These are phyloP conservation scores for Platyura marginata DNA, from an alignment of 1,140 invertebrate genomes.

Conservation along the genomic window DNA sequence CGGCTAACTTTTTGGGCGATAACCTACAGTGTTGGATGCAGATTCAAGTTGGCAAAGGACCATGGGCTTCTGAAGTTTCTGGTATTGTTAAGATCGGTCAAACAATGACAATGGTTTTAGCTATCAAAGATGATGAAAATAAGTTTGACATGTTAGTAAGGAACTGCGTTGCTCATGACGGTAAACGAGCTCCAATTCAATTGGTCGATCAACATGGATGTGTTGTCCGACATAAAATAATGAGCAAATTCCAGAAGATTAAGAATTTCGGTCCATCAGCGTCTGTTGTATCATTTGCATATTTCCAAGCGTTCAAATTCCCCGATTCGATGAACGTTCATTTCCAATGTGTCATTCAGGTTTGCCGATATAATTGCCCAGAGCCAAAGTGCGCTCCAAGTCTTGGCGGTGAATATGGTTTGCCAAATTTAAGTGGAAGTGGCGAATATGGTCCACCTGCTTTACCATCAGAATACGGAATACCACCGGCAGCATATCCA, in stretches of 20 bases:
- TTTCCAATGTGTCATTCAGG: conserved; percentile 93
- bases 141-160: conserved; percentile 90
- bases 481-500: conserved; percentile 56
- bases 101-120: conserved; percentile 90
- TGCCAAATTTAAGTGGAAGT: conserved; percentile 36
- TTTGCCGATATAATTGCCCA: conserved; percentile 82
- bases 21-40: conserved; percentile 95
- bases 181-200: conserved; percentile 80
- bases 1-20: conserved; percentile 85
- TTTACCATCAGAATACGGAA: conserved; percentile 46
- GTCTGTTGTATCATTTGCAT: conserved; percentile 83
- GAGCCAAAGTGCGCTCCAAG: conserved; percentile 68
- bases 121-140: conserved; percentile 88
- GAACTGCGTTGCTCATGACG: conserved; percentile 87
- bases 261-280: conserved; percentile 89
- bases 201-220: conserved; percentile 83
- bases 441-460: conserved; percentile 49
- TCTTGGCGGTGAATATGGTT: conserved; percentile 46
- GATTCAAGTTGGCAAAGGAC: conserved; percentile 85
- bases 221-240: conserved; percentile 81
- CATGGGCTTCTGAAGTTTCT: conserved; percentile 85
- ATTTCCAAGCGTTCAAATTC: conserved; percentile 95
- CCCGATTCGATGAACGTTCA: conserved; percentile 94
- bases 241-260: conserved; percentile 89
- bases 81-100: conserved; percentile 91